Conservation (phyloP, 2,113 vertebrate genomes). For the Lonchura striata region DNA sequence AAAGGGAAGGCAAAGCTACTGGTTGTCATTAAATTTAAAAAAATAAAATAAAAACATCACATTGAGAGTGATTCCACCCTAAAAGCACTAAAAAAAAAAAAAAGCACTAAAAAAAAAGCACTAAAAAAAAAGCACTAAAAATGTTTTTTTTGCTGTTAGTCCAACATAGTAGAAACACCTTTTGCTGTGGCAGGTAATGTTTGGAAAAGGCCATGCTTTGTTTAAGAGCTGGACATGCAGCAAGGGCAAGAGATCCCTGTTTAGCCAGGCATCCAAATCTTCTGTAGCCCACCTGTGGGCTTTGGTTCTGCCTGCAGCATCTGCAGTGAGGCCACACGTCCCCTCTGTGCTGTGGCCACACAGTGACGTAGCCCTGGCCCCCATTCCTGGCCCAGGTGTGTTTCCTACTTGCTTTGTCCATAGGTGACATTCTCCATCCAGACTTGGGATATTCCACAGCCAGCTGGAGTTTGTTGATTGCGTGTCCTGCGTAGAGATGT, state of each 20-base stretch:
- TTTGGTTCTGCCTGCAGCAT: neutral
- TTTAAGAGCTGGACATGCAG: neutral
- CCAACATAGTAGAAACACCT: neutral
- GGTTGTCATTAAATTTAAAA: neutral
- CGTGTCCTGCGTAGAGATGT: neutral
- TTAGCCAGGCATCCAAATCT: neutral
- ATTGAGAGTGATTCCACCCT: neutral
- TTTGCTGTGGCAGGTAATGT: neutral
- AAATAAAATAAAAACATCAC: neutral
- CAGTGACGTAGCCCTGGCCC: neutral
- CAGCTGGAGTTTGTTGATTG: neutral
- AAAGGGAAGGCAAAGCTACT: neutral
- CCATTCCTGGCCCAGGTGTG: neutral
- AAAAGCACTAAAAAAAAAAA: too few relatives aligned
- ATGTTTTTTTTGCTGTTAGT: neutral
- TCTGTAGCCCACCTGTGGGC: neutral
- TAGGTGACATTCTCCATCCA: neutral
- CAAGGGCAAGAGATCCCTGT: neutral
- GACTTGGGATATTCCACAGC: neutral
- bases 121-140: neutral
- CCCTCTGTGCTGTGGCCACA: neutral
- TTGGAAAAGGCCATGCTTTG: neutral
- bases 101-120: neutral
- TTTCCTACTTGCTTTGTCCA: neutral
- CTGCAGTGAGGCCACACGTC: accelerated